These are phyloP conservation scores for Pangasianodon gigas DNA, from an alignment of 2,113 vertebrate genomes.

Conservation along the genomic window DNA sequence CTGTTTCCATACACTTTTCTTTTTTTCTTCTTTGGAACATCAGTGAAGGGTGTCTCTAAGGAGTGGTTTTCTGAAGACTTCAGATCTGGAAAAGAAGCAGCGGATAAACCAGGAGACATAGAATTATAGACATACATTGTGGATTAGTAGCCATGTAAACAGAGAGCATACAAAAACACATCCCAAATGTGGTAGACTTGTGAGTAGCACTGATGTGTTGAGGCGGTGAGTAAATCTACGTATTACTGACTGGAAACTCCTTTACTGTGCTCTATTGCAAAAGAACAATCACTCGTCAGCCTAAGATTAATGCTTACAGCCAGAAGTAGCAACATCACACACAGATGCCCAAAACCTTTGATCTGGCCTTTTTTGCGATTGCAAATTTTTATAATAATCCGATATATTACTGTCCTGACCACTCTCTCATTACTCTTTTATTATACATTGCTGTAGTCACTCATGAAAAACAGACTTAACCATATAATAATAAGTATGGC, in stretches of 20 bases:
- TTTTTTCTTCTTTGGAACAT: constrained; percentile 25
- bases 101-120: constrained; percentile 23
- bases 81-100: constrained; percentile 30
- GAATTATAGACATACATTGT: constrained; percentile 44
- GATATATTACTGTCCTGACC: constrained; percentile 34
- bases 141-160: constrained; percentile 47
- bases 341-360: constrained; percentile 37
- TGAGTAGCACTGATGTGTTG: constrained; percentile 16
- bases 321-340: neutral
- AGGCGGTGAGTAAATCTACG: constrained; percentile 27
- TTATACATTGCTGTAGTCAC: constrained; percentile 28
- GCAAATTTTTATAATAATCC: constrained; percentile 38
- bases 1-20: constrained; percentile 41
- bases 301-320: constrained; percentile 34
- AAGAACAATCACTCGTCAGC: constrained; percentile 41
- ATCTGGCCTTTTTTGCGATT: constrained; percentile 9
- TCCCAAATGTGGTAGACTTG: constrained; percentile 26
- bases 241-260: constrained; percentile 41
- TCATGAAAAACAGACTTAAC: constrained; percentile 25
- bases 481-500: constrained; percentile 43
- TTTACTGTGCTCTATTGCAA: constrained; percentile 38
- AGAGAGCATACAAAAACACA: constrained; percentile 42
- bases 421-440: constrained; percentile 34
- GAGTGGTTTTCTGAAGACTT: constrained; percentile 45
- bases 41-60: constrained; percentile 22